Conservation (phyloP, 2,113 vertebrate species). For the Sebastes schlegelii region DNA sequence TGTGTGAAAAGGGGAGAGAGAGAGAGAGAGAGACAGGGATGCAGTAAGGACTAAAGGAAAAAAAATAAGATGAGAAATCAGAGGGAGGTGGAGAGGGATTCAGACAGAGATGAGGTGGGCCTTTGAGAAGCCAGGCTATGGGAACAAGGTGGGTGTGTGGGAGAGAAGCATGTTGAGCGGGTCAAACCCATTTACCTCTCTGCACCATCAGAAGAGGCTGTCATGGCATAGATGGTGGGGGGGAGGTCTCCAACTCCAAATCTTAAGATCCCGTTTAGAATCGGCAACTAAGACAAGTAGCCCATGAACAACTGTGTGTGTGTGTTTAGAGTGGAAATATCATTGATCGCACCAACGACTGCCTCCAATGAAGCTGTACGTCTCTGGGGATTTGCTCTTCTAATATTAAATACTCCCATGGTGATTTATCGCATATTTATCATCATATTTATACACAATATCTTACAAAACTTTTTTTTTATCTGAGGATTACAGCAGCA, state of each 20-base stretch:
- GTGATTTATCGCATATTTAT: conserved; percentile 2
- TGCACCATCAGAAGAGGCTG: conserved; percentile 5
- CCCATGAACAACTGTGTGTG: neutral
- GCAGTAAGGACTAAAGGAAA: conserved; percentile 1
- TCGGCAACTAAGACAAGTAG: conserved; percentile 27
- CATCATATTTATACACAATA: neutral
- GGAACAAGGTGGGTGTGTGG: conserved; percentile 6
- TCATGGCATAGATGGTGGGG: neutral
- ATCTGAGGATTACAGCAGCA: conserved; percentile 8
- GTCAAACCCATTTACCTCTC: conserved; percentile 52
- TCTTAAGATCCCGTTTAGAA: conserved; percentile 18
- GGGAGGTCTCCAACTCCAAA: conserved; percentile 29
- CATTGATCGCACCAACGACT: neutral
- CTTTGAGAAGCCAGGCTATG: conserved; percentile 24
- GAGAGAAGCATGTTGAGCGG: conserved; percentile 26
- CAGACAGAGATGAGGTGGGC: conserved; percentile 22
- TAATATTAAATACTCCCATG: neutral
- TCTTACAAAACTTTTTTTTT: conserved; percentile 20
- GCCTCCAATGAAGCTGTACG: neutral
- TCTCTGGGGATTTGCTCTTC: neutral
- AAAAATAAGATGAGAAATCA: conserved; percentile 46
- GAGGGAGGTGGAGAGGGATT: conserved; percentile 33
- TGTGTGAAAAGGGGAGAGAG: conserved; percentile 38
- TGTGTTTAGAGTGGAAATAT: neutral
- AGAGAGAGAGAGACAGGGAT: neutral